Evolutionary conservation across 1,140 invertebrate genomes (phyloP).

Genomic region (Bombus balteatus): DNA sequence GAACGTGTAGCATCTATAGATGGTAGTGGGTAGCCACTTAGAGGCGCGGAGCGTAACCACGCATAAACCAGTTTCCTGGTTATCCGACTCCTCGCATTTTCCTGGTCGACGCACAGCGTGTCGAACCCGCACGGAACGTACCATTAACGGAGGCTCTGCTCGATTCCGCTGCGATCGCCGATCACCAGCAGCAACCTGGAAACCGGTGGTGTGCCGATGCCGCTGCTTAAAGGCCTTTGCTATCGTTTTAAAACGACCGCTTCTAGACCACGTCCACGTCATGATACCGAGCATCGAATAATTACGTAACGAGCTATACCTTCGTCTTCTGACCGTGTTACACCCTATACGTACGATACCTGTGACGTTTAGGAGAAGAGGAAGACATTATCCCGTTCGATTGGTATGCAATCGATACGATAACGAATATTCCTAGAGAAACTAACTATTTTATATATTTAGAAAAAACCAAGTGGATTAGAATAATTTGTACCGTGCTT

Average conservation of each 20-base stretch:
- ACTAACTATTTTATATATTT: not conserved
- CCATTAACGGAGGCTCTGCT: constrained; percentile 75
- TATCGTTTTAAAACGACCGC: constrained; percentile 56
- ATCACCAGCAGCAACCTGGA: constrained; percentile 45
- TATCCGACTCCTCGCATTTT: constrained; percentile 78
- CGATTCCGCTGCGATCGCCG: constrained; percentile 64
- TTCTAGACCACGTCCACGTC: constrained; percentile 7
- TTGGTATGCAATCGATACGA: constrained; percentile 16
- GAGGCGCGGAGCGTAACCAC: constrained; percentile 71
- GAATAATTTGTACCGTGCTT: not conserved
- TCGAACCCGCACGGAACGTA: constrained; percentile 70
- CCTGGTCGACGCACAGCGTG: constrained; percentile 74
- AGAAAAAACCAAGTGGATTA: not conserved
- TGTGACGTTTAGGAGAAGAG: not conserved
- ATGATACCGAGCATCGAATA: constrained; percentile 55
- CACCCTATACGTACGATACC: not conserved
- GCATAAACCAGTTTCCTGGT: constrained; percentile 82
- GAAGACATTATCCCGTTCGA: constrained; percentile 49
- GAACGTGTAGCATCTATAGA: constrained; percentile 59
- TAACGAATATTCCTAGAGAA: not conserved
- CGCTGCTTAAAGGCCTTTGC: constrained; percentile 50
- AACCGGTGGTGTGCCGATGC: constrained; percentile 47
- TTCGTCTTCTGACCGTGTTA: not conserved
- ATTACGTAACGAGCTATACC: constrained; percentile 59
- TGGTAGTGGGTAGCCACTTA: constrained; percentile 68